Base-by-base conservation (phyloP, 2,888 invertebrate genomes). In the Agriopis leucophaearia region DNA sequence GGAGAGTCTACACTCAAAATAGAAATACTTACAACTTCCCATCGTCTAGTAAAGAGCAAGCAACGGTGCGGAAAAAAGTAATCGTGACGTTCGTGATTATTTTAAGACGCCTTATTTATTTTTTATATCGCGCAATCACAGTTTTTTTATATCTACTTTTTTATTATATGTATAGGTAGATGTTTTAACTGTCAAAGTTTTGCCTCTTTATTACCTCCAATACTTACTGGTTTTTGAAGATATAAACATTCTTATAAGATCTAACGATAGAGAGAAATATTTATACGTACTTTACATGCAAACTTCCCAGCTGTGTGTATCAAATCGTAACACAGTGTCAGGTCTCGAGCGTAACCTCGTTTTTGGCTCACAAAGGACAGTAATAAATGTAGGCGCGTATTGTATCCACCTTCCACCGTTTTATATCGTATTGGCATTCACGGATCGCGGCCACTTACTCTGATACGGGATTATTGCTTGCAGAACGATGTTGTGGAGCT, bases 321-420 rank as follows among this genome's bases (percentile, higher is more conserved):
- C 64, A 68, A 59, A 60, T 59, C 68, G 68, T 68, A 63, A 64
- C 68, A 44, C 45, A 58, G 51, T 58, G 61, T 66, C 44, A 47
- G 66, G 59, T 56, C 38, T 73, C 74, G 70, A 75, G 71, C 72
- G 77, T 77, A 80, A 80, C 83, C 83, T 81, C 79, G 80, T 82
- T 83, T 83, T 84, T 80, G 81, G 83, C 82, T 83, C 80, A 85
- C 86, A 87, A 86, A 85, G 83, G 85, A 81, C 83, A 84, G 82
- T 86, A 86, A 87, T 83, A 85, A 82, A 85, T 84, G 83, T 84
- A 81, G 81, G 81, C 78, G 78, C 51, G 66, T 55, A 59, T 71
- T 71, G 72, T 69, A 69, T 52, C 70, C 66, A 71, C 63, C 63
- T 63, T 55, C 40, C 38, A 40, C 42, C 57, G 42, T 79, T 72